Evolutionary conservation across 2,888 invertebrate species (phyloP), one percentile per base, ranked within the genome.

Genomic region (Drosophila ustulata): DNA sequence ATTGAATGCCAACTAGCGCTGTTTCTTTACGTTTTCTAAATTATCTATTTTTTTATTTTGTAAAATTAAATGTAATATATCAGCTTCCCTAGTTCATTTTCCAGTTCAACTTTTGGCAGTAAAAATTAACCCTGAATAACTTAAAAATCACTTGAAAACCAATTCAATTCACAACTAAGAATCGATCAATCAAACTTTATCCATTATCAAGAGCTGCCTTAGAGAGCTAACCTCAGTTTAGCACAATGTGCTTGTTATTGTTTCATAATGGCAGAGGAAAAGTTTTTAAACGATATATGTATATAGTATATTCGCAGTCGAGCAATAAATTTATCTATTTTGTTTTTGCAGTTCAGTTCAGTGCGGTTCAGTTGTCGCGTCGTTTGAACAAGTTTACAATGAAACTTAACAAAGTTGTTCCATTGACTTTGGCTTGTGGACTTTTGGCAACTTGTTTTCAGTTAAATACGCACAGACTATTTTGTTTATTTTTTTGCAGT

Each of bases 261-360:
- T 56, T 52, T 43, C 30, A 66, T 58, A 65, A 58, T 46, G 34
- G 34, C 11, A 9, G 39, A 32, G 45, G 41, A 53, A 55, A 55
- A 59, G 51, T 50, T 67, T 59, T 30, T 18, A 45, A 47, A 34
- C 34, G 23, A 47, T 34, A 34, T 34, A 11, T n/a, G 5, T n/a
- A 11, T 4, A 34, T 0, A 9, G 32, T 43, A 18, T 18, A 18
- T 43, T 30, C 28, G 11, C n/a, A 11, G 18, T 45, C 41, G 18
- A 41, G 53, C 53, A 1, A 51, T 74, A 55, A 74, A 77, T 32
- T 45, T 56, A 58, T 53, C 43, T 32, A 58, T 70, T 50, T 73
- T 71, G 55, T 47, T 69, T 52, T 51, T 26, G 46, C 34, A 25
- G 56, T 46, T 47, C 46, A 46, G 47, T 30, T 56, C 18, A 18